These are phyloP conservation scores for Melanophora roralis DNA, from an alignment of 2,888 invertebrate species.

Conservation along the genomic window DNA sequence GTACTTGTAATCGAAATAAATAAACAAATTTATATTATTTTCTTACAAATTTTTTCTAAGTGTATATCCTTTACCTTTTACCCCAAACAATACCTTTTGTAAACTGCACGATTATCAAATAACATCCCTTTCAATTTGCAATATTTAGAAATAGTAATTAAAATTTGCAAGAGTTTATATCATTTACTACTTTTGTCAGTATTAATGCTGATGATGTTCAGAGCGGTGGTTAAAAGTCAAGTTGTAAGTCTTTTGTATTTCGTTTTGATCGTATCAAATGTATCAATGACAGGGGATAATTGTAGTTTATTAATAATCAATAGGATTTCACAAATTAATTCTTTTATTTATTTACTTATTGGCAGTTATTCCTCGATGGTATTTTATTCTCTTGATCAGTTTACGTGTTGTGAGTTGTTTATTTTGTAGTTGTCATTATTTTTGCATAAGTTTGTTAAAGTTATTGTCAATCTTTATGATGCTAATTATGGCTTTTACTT, in stretches of 20 bases:
- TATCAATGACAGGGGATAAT: constrained; percentile 31
- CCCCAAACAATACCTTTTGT: neutral
- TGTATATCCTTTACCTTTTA: neutral
- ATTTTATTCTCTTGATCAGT: neutral
- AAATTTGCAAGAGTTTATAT: constrained; percentile 26
- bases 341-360: neutral
- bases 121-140: constrained; percentile 19
- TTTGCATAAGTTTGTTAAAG: constrained; percentile 38
- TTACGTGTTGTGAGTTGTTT: constrained; percentile 36
- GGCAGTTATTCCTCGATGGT: constrained; percentile 29
- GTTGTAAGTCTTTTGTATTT: constrained; percentile 10
- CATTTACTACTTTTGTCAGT: too few species aligned
- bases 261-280: neutral
- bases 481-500: constrained; percentile 29
- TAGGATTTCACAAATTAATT: constrained; percentile 45
- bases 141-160: neutral
- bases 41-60: neutral
- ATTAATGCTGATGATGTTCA: constrained; percentile 25
- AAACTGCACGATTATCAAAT: neutral
- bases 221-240: constrained; percentile 47
- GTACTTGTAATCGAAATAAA: too few species aligned
- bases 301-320: constrained; percentile 38
- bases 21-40: too few species aligned
- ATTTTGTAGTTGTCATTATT: constrained; percentile 20
- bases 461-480: constrained; percentile 40